Evolutionary conservation across 2,888 invertebrate genomes (phyloP), one percentile per base, ranked within the genome.

Genomic region (Caenorhabditis auriculariae): DNA sequence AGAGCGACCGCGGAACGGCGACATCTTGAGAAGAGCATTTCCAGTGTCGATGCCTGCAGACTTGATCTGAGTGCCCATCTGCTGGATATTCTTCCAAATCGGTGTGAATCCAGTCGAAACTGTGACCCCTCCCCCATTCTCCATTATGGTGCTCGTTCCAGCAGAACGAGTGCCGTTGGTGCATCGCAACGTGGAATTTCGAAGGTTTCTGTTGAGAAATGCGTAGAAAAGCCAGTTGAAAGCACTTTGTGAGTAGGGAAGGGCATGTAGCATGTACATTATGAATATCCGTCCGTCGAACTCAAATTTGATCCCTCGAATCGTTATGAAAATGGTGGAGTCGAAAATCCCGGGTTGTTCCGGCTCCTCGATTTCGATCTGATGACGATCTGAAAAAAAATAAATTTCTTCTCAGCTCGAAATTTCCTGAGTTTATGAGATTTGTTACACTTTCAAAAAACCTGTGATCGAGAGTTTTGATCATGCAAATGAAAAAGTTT

Each of bases 211-310:
- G 57, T 81, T 80, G 44, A 80, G 62, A 54, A 78, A 77, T 23
- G 78, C 79, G 61, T 80, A 80, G 69, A 80, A 79, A 38, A 80
- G 68, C 78, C 78, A 79, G 60, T 80, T 80, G 66, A 81, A 76
- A 6, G 80, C 76, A 17, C 69, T 68, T 53, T 81, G 78, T 2
- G 76, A 65, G 55, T 80, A 80, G 12, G 77, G 76, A 19, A 76
- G 57, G n/a, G 76, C 66, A 51, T 81, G 80, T 2, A 80, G 57
- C 26, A 77, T 44, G 60, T 80, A 79, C 67, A 74, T 63, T 28
- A 68, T 26, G n/a, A n/a, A n/a, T n/a, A n/a, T n/a, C n/a, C n/a
- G n/a, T n/a, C n/a, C n/a, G n/a, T n/a, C n/a, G n/a, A n/a, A n/a
- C n/a, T n/a, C n/a, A n/a, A n/a, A n/a, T n/a, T n/a, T n/a, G n/a